phyloP scores from a whole-genome alignment of 2,113 vertebrate genomes.

The Hemiprocne comata region DNA sequence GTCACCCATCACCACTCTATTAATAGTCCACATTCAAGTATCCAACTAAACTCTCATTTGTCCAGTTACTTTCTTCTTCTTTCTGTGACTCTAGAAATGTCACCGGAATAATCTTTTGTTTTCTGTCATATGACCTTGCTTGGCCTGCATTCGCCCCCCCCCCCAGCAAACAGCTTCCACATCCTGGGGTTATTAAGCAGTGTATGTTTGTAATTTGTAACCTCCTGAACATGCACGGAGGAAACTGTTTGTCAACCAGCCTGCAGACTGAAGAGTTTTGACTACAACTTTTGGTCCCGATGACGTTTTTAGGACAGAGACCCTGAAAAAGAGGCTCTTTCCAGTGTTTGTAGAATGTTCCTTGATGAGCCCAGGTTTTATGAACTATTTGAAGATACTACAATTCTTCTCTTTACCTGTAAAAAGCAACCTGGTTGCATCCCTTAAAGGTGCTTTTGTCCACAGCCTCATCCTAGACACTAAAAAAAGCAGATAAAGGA shows the following conservation, averaged over 20 bases:
- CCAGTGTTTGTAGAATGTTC: too few relatives aligned
- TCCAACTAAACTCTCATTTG: not conserved
- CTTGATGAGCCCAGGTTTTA: too few relatives aligned
- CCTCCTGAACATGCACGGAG: too few relatives aligned
- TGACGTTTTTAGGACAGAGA: too few relatives aligned
- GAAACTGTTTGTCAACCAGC: too few relatives aligned
- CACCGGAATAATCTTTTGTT: not conserved
- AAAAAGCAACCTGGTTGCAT: slow-evolving; percentile 80
- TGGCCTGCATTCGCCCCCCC: not conserved
- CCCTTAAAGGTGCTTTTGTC: slow-evolving; percentile 78
- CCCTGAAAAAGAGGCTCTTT: too few relatives aligned
- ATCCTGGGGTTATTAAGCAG: too few relatives aligned
- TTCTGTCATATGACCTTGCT: not conserved
- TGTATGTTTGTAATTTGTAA: too few relatives aligned
- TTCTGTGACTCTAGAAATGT: not conserved
- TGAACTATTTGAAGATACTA: too few relatives aligned
- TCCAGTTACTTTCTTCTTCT: not conserved
- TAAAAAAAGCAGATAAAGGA: slow-evolving; percentile 45
- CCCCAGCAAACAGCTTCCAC: too few relatives aligned
- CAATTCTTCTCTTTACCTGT: slow-evolving; percentile 73
- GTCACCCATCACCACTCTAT: not conserved
- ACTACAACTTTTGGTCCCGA: too few relatives aligned
- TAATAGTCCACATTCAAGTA: not conserved
- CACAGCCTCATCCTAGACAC: slow-evolving; percentile 79
- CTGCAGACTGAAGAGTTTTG: too few relatives aligned